A percentile compares a stretch with the other conserved stretches of the same genome.
Evolutionary conservation across 2,888 invertebrate species (phyloP).

Genomic region (Nomada goodeniana): DNA sequence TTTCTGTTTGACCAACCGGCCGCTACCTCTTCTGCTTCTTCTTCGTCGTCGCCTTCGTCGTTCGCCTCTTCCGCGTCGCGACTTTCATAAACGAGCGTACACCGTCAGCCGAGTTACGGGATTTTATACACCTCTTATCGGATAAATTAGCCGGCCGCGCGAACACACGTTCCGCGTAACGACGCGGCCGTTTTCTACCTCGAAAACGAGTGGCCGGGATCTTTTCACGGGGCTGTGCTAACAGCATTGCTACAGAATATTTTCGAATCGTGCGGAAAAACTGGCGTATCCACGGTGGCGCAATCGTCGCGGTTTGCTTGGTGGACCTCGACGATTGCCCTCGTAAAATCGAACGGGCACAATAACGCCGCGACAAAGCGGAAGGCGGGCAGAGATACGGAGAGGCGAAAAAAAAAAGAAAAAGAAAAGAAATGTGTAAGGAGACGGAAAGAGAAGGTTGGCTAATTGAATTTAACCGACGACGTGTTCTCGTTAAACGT

Average conservation of each 20-base stretch:
- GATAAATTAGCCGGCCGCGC: not conserved
- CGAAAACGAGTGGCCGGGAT: not conserved
- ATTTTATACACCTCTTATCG: not conserved
- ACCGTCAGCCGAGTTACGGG: not conserved
- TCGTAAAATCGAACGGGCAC: conserved; percentile 36
- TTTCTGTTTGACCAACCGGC: conserved; percentile 11
- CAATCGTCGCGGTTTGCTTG: conserved; percentile 69
- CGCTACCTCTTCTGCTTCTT: not conserved
- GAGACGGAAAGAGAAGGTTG: conserved; percentile 4
- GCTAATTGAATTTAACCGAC: conserved; percentile 62
- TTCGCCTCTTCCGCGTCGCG: not conserved
- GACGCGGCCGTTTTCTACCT: conserved; percentile 18
- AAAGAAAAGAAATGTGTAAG: not conserved
- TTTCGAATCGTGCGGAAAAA: conserved; percentile 68
- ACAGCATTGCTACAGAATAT: conserved; percentile 61
- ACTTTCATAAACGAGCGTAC: conserved; percentile 35
- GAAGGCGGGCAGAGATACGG: not conserved
- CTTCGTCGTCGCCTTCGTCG: not conserved
- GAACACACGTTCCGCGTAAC: not conserved
- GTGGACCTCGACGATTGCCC: conserved; percentile 55
- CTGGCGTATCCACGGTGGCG: conserved; percentile 56
- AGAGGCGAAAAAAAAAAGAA: too few relatives aligned
- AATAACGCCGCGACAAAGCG: too few relatives aligned
- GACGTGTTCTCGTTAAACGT: conserved; percentile 54
- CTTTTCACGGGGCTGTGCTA: conserved; percentile 41